These are phyloP conservation scores for Halictus quadricinctus DNA, from an alignment of 2,888 invertebrate species.

Conservation along the genomic window DNA sequence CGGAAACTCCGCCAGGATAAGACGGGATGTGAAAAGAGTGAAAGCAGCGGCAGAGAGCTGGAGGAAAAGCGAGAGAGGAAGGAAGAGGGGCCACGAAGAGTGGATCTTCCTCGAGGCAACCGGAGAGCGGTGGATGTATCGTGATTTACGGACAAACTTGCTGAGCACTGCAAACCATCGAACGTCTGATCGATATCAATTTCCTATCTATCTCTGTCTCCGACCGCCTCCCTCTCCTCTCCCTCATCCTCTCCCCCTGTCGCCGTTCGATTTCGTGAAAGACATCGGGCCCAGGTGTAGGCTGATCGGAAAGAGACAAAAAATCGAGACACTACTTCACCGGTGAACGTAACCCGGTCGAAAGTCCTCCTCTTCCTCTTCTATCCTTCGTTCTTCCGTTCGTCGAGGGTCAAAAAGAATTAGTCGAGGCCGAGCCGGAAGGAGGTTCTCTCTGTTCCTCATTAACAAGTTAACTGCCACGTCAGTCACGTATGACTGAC, in stretches of 20 bases:
- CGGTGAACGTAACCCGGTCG: background rate
- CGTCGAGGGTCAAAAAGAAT: conserved; percentile 29
- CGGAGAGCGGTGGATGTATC: conserved; percentile 59
- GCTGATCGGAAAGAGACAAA: background rate
- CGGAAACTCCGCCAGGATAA: conserved; percentile 24
- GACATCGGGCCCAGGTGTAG: conserved; percentile 32
- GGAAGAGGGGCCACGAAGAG: conserved; percentile 30
- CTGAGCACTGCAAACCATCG: conserved; percentile 62
- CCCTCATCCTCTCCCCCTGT: background rate
- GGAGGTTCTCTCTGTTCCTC: conserved; percentile 65
- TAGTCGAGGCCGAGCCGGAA: conserved; percentile 11
- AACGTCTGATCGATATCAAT: conserved; percentile 69
- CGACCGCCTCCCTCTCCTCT: background rate
- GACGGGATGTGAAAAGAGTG: conserved; percentile 48
- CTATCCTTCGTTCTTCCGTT: conserved; percentile 13
- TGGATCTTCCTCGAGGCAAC: conserved; percentile 57
- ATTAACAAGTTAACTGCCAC: conserved; percentile 20
- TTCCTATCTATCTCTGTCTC: conserved; percentile 58
- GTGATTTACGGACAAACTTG: conserved; percentile 77
- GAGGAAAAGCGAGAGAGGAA: background rate
- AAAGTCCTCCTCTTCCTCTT: background rate
- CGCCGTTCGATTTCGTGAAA: conserved; percentile 24
- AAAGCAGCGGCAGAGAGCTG: conserved; percentile 5
- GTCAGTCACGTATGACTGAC: no score
- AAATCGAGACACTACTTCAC: background rate